phyloP scores from a whole-genome alignment of 2,113 vertebrate genomes.

The Menidia beryllina region DNA sequence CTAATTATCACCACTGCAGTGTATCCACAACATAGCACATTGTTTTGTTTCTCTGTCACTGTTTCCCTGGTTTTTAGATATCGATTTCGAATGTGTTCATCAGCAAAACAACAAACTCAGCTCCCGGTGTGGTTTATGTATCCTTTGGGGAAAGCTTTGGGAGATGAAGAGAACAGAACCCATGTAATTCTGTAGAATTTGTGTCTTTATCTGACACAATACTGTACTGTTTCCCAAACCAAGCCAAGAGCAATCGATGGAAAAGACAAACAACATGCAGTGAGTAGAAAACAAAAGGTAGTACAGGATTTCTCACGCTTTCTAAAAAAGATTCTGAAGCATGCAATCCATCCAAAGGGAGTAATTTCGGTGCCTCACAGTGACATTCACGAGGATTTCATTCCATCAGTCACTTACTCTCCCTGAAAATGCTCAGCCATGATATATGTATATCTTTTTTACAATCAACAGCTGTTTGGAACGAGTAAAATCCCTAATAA shows the following conservation, averaged over 20 bases:
- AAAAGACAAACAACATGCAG: conserved; percentile 5
- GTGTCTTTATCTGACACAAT: no score
- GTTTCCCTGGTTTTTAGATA: neutral
- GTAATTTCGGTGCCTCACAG: no score
- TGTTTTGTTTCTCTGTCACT: neutral
- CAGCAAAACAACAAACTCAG: conserved; percentile 7
- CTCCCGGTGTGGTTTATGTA: conserved; percentile 7
- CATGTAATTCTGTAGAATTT: no score
- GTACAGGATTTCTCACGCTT: no score
- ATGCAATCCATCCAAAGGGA: no score
- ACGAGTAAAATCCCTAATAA: neutral
- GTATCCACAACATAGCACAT: neutral
- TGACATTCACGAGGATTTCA: no score
- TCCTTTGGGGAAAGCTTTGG: conserved; percentile 10
- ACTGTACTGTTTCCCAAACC: no score
- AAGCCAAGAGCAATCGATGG: no score
- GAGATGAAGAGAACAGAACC: neutral
- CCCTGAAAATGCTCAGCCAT: no score
- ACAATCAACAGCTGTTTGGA: neutral
- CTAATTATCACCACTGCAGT: conserved; percentile 12
- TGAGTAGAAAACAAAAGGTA: neutral
- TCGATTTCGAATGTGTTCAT: neutral
- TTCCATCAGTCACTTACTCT: no score
- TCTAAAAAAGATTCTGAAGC: no score
- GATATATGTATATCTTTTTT: no score